phyloP scores from a whole-genome alignment of 2,888 invertebrate genomes.

The Tipula confusa region DNA sequence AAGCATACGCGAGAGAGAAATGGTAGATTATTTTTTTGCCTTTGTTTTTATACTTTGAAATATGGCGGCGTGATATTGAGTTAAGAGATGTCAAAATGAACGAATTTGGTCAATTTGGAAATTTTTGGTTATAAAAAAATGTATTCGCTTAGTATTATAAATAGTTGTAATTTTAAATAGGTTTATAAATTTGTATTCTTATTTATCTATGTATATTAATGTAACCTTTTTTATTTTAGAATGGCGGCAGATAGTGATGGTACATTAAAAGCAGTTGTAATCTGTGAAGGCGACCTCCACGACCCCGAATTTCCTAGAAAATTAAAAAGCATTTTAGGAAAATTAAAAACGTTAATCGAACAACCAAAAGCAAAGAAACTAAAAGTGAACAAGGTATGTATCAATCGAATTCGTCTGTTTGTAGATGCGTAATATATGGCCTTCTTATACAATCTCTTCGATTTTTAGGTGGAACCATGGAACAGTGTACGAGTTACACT shows the following conservation, averaged over 20 bases:
- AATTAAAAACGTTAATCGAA: constrained; percentile 69
- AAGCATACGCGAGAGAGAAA: background rate
- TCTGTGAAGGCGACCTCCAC: constrained; percentile 85
- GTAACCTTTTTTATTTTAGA: constrained; percentile 40
- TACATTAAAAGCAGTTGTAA: constrained; percentile 74
- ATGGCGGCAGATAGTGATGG: constrained; percentile 85
- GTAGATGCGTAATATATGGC: background rate
- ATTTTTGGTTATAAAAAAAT: constrained; percentile 7
- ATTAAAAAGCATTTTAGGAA: constrained; percentile 71
- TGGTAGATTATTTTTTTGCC: constrained; percentile 26
- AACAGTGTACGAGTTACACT: constrained; percentile 96
- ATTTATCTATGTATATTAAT: background rate
- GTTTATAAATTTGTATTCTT: too few relatives aligned
- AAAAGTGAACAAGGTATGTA: constrained; percentile 61
- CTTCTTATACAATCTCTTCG: background rate
- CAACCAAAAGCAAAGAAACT: constrained; percentile 52
- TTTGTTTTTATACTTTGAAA: constrained; percentile 30
- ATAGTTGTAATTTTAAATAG: background rate
- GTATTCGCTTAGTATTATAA: background rate
- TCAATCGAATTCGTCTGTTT: background rate
- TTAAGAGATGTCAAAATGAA: constrained; percentile 26
- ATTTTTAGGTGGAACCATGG: constrained; percentile 84
- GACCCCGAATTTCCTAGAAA: constrained; percentile 82
- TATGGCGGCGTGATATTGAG: constrained; percentile 26
- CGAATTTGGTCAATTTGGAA: constrained; percentile 26